Evolutionary conservation across 1,140 invertebrate genomes (phyloP).

Genomic region (Galendromus occidentalis): DNA sequence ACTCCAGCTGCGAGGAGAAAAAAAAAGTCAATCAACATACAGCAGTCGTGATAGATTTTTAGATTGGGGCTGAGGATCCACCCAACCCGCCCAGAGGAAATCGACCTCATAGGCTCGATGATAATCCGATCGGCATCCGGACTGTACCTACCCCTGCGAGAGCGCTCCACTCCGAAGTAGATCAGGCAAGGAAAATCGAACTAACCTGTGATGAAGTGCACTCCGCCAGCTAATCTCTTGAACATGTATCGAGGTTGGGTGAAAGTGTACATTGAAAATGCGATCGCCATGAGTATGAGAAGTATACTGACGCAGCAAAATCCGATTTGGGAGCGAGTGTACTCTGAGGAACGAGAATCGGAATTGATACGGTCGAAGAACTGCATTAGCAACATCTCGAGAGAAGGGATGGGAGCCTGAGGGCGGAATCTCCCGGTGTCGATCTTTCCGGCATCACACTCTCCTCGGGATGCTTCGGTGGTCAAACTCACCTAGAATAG

Average conservation of each 20-base stretch:
- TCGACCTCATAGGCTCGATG: no score
- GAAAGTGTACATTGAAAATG: constrained; percentile 66
- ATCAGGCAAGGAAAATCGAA: constrained; percentile 14
- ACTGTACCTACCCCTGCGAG: no score
- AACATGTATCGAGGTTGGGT: constrained; percentile 68
- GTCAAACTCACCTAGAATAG: constrained; percentile 36
- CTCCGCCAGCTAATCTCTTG: constrained; percentile 58
- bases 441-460: neutral
- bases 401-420: neutral
- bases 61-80: no score
- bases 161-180: no score
- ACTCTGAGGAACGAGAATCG: constrained; percentile 41
- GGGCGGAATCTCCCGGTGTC: neutral
- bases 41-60: neutral
- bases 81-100: no score
- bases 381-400: neutral
- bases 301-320: constrained; percentile 60
- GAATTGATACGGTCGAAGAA: neutral
- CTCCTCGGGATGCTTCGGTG: neutral
- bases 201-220: constrained; percentile 60
- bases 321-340: constrained; percentile 54
- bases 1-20: constrained; percentile 37
- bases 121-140: no score
- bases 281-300: constrained; percentile 54
- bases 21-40: constrained; percentile 8